Base-by-base conservation (phyloP, 2,888 invertebrate species). In the Neocrepidodera transversa region DNA sequence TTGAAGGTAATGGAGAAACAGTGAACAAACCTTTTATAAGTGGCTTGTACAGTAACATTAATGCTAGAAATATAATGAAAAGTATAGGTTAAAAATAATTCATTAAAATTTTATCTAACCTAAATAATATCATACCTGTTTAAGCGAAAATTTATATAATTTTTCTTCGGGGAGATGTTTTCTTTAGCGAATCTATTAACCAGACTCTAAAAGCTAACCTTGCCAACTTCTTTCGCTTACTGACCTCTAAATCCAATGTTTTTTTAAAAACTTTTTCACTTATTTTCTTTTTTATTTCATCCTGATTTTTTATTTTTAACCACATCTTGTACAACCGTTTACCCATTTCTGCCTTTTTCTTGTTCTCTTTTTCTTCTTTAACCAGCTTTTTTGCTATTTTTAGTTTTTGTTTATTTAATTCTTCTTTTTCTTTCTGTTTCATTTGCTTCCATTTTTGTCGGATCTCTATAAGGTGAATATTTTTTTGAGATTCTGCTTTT, bases 131-230 rank as follows among this genome's bases (percentile, higher is more conserved):
- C n/a, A n/a, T n/a, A n/a, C n/a, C n/a, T n/a, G n/a, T n/a, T n/a
- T n/a, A n/a, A n/a, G n/a, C n/a, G n/a, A n/a, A n/a, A n/a, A n/a
- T n/a, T n/a, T n/a, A n/a, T n/a, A n/a, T n/a, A n/a, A n/a, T n/a
- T n/a, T 30, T 6, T 10, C n/a, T 10, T 30, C n/a, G 30, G 2
- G 8, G 30, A 2, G 5, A 6, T n/a, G n/a, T n/a, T 2, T n/a
- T 17, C 16, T 40, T 18, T 6, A 13, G 20, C 2, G 42, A 11
- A 1, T 42, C 13, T 23, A 7, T 42, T 13, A 42, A 20, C 42
- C 42, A 42, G 1, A 42, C 23, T 23, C 42, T 42, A 20, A 42
- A 42, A 4, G 42, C 42, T 23, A 42, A 20, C 6, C 13, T n/a
- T 2, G 20, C 42, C n/a, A 42, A 11, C 4, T 14, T 18, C 6